Percentiles rank a stretch among this genome's conserved stretches.
Conservation (phyloP, 2,797 vertebrate species). For the Sparus aurata region DNA sequence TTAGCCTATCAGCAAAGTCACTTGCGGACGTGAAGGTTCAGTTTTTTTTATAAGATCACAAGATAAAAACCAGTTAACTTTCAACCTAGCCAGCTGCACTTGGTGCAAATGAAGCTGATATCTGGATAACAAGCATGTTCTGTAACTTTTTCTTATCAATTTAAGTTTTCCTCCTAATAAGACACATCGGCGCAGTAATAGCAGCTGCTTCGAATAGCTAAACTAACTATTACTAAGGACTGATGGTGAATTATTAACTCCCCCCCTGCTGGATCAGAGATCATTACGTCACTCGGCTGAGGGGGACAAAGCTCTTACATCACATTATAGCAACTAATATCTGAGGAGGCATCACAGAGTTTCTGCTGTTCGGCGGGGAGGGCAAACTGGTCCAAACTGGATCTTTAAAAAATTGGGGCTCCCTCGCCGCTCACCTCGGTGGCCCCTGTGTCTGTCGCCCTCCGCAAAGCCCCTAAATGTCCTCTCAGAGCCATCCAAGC, state of each 20-base stretch:
- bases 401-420: slow-evolving; percentile 50
- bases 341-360: slow-evolving; percentile 10
- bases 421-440: slow-evolving; percentile 8
- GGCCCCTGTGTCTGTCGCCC: slow-evolving; percentile 15
- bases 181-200: background rate
- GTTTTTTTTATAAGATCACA: slow-evolving; percentile 40
- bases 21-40: slow-evolving; percentile 19
- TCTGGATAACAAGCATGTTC: background rate
- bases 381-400: slow-evolving; percentile 77
- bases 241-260: slow-evolving; percentile 53
- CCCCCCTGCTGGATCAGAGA: slow-evolving; percentile 27
- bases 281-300: slow-evolving; percentile 35
- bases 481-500: slow-evolving; percentile 68
- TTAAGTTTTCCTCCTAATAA: background rate
- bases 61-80: slow-evolving; percentile 54
- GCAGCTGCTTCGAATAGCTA: background rate
- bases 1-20: slow-evolving; percentile 54
- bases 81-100: slow-evolving; percentile 33
- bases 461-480: slow-evolving; percentile 48
- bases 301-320: slow-evolving; percentile 28
- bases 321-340: slow-evolving; percentile 21
- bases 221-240: background rate
- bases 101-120: background rate
- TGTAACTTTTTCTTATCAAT: slow-evolving; percentile 7
- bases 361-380: slow-evolving; percentile 43